Conservation (phyloP, 2,888 invertebrate genomes). For the Deroplatys truncata region DNA sequence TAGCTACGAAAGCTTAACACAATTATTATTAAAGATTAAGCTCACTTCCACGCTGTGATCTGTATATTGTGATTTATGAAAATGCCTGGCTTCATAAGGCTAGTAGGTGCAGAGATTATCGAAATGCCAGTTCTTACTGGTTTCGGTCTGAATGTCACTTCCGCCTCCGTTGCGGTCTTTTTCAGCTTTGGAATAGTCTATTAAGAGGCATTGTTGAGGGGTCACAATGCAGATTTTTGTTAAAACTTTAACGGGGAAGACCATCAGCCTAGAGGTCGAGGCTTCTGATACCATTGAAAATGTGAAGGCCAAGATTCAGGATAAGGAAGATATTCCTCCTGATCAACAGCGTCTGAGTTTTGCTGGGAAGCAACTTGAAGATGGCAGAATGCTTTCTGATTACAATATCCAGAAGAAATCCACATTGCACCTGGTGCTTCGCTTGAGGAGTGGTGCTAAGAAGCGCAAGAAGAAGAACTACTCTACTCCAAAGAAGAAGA, state of each 20-base stretch:
- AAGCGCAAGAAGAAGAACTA: conserved; percentile 99
- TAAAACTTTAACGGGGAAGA: conserved; percentile 91
- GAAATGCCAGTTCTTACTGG: too few species aligned
- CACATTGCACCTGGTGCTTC: conserved; percentile 80
- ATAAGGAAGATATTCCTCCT: conserved; percentile 81
- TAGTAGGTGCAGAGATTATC: too few species aligned
- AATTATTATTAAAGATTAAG: too few species aligned
- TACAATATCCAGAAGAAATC: conserved; percentile 96
- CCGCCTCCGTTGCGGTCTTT: too few species aligned
- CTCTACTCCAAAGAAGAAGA: conserved; percentile 99
- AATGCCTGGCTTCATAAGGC: too few species aligned
- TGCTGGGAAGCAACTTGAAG: conserved; percentile 93
- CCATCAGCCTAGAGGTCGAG: conserved; percentile 91
- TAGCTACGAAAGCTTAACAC: too few species aligned
- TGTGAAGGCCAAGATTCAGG: conserved; percentile 91
- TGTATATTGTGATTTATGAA: too few species aligned
- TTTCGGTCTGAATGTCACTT: too few species aligned
- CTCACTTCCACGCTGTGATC: too few species aligned
- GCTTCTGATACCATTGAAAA: conserved; percentile 92
- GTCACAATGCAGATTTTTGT: conserved; percentile 92
- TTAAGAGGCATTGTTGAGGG: neutral
- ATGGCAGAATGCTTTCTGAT: conserved; percentile 88
- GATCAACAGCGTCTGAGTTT: conserved; percentile 89
- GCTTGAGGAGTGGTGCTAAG: conserved; percentile 95
- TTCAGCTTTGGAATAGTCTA: too few species aligned